Evolutionary conservation across 2,797 vertebrate species (phyloP), one percentile per base, ranked within the genome.

Genomic region (Sebastes glaucus): DNA sequence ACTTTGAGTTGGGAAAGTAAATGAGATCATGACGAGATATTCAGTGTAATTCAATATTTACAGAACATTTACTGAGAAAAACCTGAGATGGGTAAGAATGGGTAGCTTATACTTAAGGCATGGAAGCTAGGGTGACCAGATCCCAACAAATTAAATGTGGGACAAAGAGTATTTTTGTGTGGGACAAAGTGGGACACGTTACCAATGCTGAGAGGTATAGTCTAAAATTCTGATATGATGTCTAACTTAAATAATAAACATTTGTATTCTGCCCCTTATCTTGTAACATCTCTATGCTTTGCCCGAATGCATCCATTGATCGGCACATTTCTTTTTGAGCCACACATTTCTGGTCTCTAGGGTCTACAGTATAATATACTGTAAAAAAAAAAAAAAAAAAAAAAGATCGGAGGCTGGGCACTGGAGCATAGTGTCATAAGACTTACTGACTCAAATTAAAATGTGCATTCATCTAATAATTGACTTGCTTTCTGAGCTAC

Each of bases 31-130:
- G 56, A 80, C 7, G 42, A 52, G 69, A 67, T 71, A 74, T 84
- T 83, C 61, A 78, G 18, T 73, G 42, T 56, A 84, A 86, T 81
- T 27, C 67, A 87, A 76, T 89, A 89, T 87, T 89, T 74, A 81
- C 74, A 80, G 80, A 78, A 85, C 70, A 71, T 81, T 81, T 76
- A 70, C 27, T 65, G 27, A 81, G 81, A 1, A 76, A 71, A 82
- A 78, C 32, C 49, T 80, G 56, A 75, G 9, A 64, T 20, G 73
- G 68, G 28, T 42, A 30, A 28, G 46, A 85, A 80, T 79, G 22
- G 52, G 38, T 25, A 59, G 27, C 6, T 2, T 64, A 38, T 14
- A 71, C 67, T 74, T 72, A 60, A 35, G 30, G 33, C 38, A 60
- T 35, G 22, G 59, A 64, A 8, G 38, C 4, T 46, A 59, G 55